Percentiles rank a stretch among this genome's conserved stretches.
Conservation (phyloP, 30 jellyfish, hydroid and myxozoan species). For the Rhopilema esculentum region DNA sequence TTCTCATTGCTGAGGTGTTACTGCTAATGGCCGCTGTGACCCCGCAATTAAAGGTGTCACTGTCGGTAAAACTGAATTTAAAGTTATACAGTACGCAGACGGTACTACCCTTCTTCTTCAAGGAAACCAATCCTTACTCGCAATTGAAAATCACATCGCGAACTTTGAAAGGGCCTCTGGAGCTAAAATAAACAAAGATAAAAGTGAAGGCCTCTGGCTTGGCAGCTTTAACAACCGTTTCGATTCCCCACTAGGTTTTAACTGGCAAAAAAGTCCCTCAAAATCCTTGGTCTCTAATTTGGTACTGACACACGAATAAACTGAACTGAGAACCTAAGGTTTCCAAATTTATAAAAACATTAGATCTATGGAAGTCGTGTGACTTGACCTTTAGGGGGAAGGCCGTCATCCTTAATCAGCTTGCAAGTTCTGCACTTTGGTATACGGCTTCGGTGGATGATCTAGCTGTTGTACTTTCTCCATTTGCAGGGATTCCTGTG, state of each 20-base stretch:
- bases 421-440: conserved; percentile 16
- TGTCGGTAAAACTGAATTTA: background rate
- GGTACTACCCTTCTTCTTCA: conserved; percentile 11
- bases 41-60: background rate
- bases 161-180: conserved; percentile 20
- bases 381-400: no score
- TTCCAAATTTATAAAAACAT: no score
- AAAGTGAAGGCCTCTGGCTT: conserved; percentile 18
- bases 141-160: background rate
- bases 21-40: background rate
- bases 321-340: no score
- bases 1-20: background rate
- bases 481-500: no score
- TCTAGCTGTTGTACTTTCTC: no score
- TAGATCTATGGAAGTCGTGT: no score
- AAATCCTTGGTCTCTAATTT: background rate
- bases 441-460: background rate
- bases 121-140: conserved; percentile 4
- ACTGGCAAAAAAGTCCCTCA: background rate
- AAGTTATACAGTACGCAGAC: conserved; percentile 13
- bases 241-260: background rate
- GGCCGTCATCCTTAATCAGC: conserved; percentile 1
- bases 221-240: background rate
- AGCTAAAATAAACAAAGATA: conserved; percentile 19
- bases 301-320: no score